phyloP scores from a whole-genome alignment of 2,797 vertebrate genomes.

The Smutsia temminckii region DNA sequence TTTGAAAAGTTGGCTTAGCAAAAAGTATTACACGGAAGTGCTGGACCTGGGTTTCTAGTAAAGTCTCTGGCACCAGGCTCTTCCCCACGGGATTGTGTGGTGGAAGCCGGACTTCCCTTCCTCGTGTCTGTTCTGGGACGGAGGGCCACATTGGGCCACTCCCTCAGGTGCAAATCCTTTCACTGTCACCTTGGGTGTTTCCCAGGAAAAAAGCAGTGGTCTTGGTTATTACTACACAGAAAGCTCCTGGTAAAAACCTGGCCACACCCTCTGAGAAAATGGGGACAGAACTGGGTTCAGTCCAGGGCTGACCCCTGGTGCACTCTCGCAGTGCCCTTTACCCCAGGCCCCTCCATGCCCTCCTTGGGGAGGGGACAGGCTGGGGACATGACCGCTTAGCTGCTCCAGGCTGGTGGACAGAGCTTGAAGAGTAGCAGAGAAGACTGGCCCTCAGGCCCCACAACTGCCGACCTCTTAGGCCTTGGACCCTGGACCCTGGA shows the following conservation, averaged over 20 bases:
- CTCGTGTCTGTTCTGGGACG: rapidly evolving
- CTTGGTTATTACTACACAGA: background rate
- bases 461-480: background rate
- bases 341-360: background rate
- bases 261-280: background rate
- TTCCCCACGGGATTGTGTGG: too few species aligned
- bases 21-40: background rate
- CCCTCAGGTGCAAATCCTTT: background rate
- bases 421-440: background rate
- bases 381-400: background rate
- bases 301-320: background rate
- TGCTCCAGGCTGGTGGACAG: background rate
- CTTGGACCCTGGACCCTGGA: background rate
- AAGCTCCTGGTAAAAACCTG: background rate
- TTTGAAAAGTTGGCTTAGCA: background rate
- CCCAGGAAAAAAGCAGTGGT: background rate
- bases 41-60: background rate
- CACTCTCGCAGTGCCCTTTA: background rate
- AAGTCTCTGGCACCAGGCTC: background rate
- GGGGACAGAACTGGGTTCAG: background rate
- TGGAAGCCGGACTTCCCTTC: too few species aligned
- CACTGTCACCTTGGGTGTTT: background rate
- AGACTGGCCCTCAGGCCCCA: background rate
- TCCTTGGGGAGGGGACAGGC: background rate
- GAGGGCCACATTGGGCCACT: background rate